Base-by-base conservation (phyloP, 2,797 vertebrate species). In the Ceryle rudis region DNA sequence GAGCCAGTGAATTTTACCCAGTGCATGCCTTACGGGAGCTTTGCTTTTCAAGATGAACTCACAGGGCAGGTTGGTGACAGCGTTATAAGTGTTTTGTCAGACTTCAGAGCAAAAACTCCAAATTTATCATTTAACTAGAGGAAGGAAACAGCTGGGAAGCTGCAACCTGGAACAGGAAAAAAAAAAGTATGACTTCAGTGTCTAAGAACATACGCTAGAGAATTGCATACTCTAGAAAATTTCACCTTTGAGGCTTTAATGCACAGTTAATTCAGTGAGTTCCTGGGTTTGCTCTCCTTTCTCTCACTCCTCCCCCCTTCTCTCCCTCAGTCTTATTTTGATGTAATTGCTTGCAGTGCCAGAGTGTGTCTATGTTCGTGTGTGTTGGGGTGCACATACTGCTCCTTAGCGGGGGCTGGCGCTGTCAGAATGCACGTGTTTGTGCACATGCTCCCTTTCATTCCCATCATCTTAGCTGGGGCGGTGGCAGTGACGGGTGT, bases 1-100 rank as follows among this genome's bases (percentile, higher is more conserved):
- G 82, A 87, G 82, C 46, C 74, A 84, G 81, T 35, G 72, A 47
- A 47, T 86, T 64, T 75, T 62, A 52, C 83, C 52, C 61, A 88
- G 42, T 49, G 19, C 15, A 4, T 4, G 22, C 33, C 11, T 82
- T 51, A 8, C 39, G 21, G 62, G 44, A 75, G 64, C 89, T 88
- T 88, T 82, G 20, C 16, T 82, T 58, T 81, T 64, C 44, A 29
- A 71, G 39, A 28, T 46, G 37, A 58, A 19, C 20, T 67, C n/a
- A 8, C 29, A 39, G 58, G 26, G 22, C 52, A 74, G 11, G 39
- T 51, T 47, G 41, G 10, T 79, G 67, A 47, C 41, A 42, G 31
- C 5, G 0, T 35, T 72, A 0, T 2, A 25, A 72, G 35, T 33
- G 15, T 71, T 85, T 71, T 25, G 5, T 78, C 22, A 64, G 70